Evolutionary conservation across 2,113 vertebrate genomes (phyloP), one percentile per base, ranked within the genome.

Genomic region (Picathartes gymnocephalus): DNA sequence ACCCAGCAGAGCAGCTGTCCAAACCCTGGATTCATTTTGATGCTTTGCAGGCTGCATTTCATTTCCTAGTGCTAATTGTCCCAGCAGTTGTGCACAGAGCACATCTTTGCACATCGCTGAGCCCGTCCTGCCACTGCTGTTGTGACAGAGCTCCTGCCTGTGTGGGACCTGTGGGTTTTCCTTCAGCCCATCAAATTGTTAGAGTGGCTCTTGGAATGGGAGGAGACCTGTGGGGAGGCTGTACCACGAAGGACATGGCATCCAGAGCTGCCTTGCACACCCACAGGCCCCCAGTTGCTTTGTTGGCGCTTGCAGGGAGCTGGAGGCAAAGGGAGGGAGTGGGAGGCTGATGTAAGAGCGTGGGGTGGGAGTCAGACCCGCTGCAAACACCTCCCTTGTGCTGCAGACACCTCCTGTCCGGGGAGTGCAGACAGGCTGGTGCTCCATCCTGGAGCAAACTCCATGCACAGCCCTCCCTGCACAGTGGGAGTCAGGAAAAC

Each of bases 161-260:
- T 3, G 37, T 12, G 8, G 35, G 35, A 28, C 35, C 12, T 2
- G 1, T 11, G 17, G 6, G 21, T 56, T 35, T 72, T 25, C 22
- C n/a, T 57, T 42, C 53, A 72, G 58, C 53, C 31, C 48, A 17
- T 58, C 31, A 15, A 9, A 37, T 48, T 64, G n/a, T 21, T 40
- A 15, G 16, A 82, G 30, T 0, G 2, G 70, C 15, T 56, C 50
- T 86, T 4, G 3, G 12, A 21, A n/a, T 24, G 42, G 28, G 33
- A 42, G 31, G 47, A 77, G 19, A 42, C 23, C 35, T 3, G 6
- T 24, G 15, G 42, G 45, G 74, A 28, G 35, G 18, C 69, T 27
- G 31, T 44, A 4, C n/a, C 2, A 1, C 0, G 4, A 51, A 33
- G 68, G 47, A n/a, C 27, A 4, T 0, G 3, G 50, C 15, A 28